Percentiles rank a stretch among this genome's conserved stretches.
These are phyloP conservation scores for Dynastes maya DNA, from an alignment of 2,888 invertebrate species.

Conservation along the genomic window DNA sequence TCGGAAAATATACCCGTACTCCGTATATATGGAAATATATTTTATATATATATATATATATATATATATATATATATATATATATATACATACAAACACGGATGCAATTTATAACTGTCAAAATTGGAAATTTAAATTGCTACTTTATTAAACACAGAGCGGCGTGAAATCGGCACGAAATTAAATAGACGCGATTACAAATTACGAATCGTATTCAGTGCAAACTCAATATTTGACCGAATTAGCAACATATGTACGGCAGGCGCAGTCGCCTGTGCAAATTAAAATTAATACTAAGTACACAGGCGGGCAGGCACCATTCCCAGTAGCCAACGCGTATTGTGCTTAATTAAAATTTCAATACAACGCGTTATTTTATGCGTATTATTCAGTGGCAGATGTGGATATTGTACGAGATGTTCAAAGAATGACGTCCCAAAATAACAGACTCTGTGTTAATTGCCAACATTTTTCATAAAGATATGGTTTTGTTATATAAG, in stretches of 20 bases:
- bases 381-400: no score
- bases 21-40: no score
- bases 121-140: background rate
- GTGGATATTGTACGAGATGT: no score
- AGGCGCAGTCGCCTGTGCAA: background rate
- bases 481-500: no score
- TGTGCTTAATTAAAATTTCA: no score
- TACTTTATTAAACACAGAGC: background rate
- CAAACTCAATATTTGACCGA: conserved; percentile 8
- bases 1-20: no score
- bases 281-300: conserved; percentile 10
- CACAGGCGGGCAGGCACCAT: background rate
- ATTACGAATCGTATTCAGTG: background rate
- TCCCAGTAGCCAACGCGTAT: background rate
- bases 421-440: no score
- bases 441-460: no score
- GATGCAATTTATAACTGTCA: background rate
- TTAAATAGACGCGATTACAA: background rate
- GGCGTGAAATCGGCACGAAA: background rate
- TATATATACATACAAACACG: background rate
- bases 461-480: no score
- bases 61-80: no score
- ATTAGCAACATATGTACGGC: background rate
- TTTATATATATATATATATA: no score
- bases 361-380: no score